Evolutionary conservation across 2,888 invertebrate species (phyloP).

Genomic region (Latrodectus hesperus): DNA sequence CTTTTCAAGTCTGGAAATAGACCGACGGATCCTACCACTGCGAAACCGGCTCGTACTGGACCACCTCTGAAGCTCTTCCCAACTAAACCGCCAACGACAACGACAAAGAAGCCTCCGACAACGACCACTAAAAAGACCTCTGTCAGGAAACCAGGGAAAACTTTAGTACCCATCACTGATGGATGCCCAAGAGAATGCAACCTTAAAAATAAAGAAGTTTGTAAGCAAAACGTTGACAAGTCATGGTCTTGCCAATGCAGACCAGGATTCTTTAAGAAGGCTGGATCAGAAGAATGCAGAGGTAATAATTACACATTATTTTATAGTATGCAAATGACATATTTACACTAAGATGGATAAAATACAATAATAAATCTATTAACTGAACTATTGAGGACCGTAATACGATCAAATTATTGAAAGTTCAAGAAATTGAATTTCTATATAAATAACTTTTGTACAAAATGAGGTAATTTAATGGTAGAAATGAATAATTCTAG

Average conservation of each 20-base stretch:
- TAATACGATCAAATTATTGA: too few species aligned
- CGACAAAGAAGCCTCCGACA: conserved; percentile 46
- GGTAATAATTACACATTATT: conserved; percentile 57
- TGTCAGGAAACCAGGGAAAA: conserved; percentile 57
- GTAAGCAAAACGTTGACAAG: conserved; percentile 70
- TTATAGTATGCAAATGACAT: too few species aligned
- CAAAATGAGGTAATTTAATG: too few species aligned
- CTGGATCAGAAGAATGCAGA: conserved; percentile 70
- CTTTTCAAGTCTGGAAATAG: conserved; percentile 67
- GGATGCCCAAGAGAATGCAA: conserved; percentile 72
- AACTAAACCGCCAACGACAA: conserved; percentile 67
- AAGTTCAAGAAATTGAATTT: too few species aligned
- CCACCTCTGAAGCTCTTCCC: conserved; percentile 67
- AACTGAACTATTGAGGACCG: too few species aligned
- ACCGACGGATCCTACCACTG: conserved; percentile 65
- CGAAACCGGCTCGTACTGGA: conserved; percentile 49
- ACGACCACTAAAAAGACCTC: conserved; percentile 41
- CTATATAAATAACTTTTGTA: too few species aligned
- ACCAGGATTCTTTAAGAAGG: conserved; percentile 72
- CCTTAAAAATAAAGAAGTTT: conserved; percentile 72
- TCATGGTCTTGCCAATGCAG: conserved; percentile 72
- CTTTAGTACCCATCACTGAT: conserved; percentile 42
- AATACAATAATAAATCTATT: too few species aligned
- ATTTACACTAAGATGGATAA: too few species aligned
- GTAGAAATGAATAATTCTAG: too few species aligned